Conservation (phyloP, 2,797 vertebrate genomes). For the Sphenodon punctatus region DNA sequence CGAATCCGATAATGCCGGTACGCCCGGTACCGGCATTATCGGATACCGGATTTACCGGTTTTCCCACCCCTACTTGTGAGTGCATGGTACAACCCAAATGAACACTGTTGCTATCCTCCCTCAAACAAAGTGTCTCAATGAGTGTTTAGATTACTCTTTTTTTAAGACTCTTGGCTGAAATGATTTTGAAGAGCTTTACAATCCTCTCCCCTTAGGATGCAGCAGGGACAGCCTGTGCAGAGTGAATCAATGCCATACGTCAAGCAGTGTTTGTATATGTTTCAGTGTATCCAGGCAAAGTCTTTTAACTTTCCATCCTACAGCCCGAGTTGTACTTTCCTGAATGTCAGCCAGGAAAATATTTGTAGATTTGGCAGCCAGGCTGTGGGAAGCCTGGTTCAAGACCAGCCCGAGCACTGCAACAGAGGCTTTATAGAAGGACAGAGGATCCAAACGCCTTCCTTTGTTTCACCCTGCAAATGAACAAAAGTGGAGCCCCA, state of each 20-base stretch:
- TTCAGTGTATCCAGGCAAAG: conserved; percentile 94
- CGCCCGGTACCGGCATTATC: no score
- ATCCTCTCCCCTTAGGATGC: conserved; percentile 62
- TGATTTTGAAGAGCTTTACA: conserved; percentile 45
- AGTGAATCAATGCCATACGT: conserved; percentile 74
- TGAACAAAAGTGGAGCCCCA: conserved; percentile 65
- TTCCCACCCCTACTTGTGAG: no score
- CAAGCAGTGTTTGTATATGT: conserved; percentile 88
- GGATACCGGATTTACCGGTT: no score
- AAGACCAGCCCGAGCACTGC: conserved; percentile 76
- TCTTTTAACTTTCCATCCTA: conserved; percentile 94
- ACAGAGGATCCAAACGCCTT: conserved; percentile 77
- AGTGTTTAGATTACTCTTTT: conserved; percentile 33
- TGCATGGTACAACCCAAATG: neutral
- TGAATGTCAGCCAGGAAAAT: conserved; percentile 98
- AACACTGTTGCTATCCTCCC: neutral
- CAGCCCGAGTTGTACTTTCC: conserved; percentile 90
- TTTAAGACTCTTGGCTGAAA: conserved; percentile 12
- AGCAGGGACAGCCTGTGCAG: conserved; percentile 68
- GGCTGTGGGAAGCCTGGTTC: conserved; percentile 89
- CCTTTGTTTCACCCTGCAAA: conserved; percentile 76
- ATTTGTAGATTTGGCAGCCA: conserved; percentile 88
- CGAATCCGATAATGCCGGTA: no score
- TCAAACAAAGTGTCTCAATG: neutral
- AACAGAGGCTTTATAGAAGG: conserved; percentile 78